phyloP scores from a whole-genome alignment of 1,140 invertebrate species.

The Hyles vespertilio region DNA sequence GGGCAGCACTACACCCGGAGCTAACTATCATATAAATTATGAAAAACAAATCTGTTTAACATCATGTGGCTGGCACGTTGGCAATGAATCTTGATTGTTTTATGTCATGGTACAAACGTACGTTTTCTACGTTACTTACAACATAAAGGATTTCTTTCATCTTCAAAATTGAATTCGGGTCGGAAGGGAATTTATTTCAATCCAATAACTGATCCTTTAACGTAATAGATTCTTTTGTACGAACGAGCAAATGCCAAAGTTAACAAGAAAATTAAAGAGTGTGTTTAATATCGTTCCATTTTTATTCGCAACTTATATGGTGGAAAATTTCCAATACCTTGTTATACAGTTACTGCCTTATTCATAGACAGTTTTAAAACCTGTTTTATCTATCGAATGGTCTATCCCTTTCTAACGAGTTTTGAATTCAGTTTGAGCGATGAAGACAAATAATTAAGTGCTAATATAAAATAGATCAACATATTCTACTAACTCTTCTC shows the following conservation, averaged over 20 bases:
- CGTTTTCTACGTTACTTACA: slow-evolving; percentile 12
- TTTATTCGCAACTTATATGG: too few relatives aligned
- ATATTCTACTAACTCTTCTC: too few relatives aligned
- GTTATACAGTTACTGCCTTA: too few relatives aligned
- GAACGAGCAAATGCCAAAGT: slow-evolving; percentile 7
- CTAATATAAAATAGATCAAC: too few relatives aligned
- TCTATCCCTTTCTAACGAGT: too few relatives aligned
- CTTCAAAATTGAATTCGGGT: slow-evolving; percentile 7
- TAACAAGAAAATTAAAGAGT: slow-evolving; percentile 5
- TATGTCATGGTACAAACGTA: slow-evolving; percentile 20
- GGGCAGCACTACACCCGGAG: slow-evolving; percentile 30
- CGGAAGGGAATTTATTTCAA: background rate
- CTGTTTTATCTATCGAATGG: too few relatives aligned
- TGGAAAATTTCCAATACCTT: too few relatives aligned
- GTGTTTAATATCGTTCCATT: background rate
- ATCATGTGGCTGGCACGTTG: slow-evolving; percentile 47
- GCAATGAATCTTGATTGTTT: slow-evolving; percentile 47
- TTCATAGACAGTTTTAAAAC: too few relatives aligned
- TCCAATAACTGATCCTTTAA: background rate
- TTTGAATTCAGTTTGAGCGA: too few relatives aligned
- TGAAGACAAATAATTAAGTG: too few relatives aligned
- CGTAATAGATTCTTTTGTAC: slow-evolving; percentile 5
- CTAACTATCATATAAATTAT: slow-evolving; percentile 64
- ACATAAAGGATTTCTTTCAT: slow-evolving; percentile 13
- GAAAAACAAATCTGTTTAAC: slow-evolving; percentile 59